These are phyloP conservation scores for Coronaproctus castanopsis DNA, from an alignment of 2,888 invertebrate species.

Conservation along the genomic window DNA sequence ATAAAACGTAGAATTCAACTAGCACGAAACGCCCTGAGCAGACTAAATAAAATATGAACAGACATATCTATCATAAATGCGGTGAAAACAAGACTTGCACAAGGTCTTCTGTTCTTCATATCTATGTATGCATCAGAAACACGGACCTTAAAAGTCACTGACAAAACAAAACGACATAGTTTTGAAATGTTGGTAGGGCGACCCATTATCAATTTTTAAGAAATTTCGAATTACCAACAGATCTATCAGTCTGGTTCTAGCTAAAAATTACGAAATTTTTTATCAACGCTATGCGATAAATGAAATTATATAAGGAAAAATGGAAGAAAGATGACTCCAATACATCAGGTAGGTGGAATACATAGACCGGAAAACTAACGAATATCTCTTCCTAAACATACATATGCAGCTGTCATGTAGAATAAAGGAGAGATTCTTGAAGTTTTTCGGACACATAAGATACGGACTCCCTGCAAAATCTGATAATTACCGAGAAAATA, in stretches of 20 bases:
- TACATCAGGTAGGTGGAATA: too few relatives aligned
- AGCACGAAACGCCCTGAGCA: not conserved
- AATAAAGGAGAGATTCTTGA: too few relatives aligned
- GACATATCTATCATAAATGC: not conserved
- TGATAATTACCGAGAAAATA: too few relatives aligned
- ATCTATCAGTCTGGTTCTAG: not conserved
- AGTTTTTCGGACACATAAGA: too few relatives aligned
- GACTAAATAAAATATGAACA: not conserved
- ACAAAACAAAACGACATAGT: not conserved
- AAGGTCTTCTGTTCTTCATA: not conserved
- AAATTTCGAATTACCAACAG: not conserved
- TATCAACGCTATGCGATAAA: not conserved
- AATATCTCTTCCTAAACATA: too few relatives aligned
- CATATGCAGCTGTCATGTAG: too few relatives aligned
- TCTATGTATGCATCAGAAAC: not conserved
- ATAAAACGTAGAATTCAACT: not conserved
- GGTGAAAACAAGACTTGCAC: not conserved
- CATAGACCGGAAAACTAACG: too few relatives aligned
- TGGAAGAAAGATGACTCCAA: not conserved
- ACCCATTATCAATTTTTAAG: not conserved
- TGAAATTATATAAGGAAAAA: not conserved
- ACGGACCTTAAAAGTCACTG: not conserved
- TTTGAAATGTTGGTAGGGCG: not conserved
- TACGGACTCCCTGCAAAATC: too few relatives aligned
- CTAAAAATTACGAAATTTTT: too few relatives aligned